Percentiles rank a stretch among this genome's conserved stretches.
These are phyloP conservation scores for Melanotus villosus DNA, from an alignment of 2,888 invertebrate genomes.

Conservation along the genomic window DNA sequence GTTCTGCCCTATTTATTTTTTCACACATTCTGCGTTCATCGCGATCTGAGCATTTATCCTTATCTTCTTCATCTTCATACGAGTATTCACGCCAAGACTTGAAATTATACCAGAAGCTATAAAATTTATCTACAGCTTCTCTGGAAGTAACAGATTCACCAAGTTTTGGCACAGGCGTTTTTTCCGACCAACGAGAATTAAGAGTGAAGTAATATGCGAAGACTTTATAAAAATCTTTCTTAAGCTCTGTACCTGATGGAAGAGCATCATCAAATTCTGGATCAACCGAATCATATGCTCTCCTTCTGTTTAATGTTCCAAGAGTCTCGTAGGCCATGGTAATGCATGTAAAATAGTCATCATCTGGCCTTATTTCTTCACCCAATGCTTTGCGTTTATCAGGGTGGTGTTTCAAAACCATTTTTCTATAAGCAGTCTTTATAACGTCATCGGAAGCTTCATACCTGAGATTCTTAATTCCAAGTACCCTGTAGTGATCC, in stretches of 20 bases:
- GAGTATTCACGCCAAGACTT: slow-evolving; percentile 99
- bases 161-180: slow-evolving; percentile 86
- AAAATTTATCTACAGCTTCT: slow-evolving; percentile 93
- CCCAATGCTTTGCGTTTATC: slow-evolving; percentile 96
- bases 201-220: slow-evolving; percentile 80
- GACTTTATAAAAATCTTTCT: slow-evolving; percentile 83
- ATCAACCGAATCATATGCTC: slow-evolving; percentile 97
- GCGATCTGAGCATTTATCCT: slow-evolving; percentile 96
- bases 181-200: slow-evolving; percentile 94
- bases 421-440: slow-evolving; percentile 91
- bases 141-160: slow-evolving; percentile 82
- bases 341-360: slow-evolving; percentile 99
- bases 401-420: slow-evolving; percentile 96
- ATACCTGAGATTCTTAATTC: slow-evolving; percentile 85
- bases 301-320: slow-evolving; percentile 84
- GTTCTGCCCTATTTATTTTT: slow-evolving; percentile 94
- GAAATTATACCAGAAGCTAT: slow-evolving; percentile 98
- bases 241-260: slow-evolving; percentile 83
- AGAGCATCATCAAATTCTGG: slow-evolving; percentile 92
- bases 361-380: slow-evolving; percentile 89
- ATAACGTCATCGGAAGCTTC: slow-evolving; percentile 94
- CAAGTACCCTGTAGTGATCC: slow-evolving; percentile 97
- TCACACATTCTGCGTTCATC: slow-evolving; percentile 97
- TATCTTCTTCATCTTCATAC: slow-evolving; percentile 98
- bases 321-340: slow-evolving; percentile 96